A percentile compares a stretch with the other conserved stretches of the same genome.
Conservation (phyloP, 2,797 vertebrate genomes). For the Microctenopoma lineatum region DNA sequence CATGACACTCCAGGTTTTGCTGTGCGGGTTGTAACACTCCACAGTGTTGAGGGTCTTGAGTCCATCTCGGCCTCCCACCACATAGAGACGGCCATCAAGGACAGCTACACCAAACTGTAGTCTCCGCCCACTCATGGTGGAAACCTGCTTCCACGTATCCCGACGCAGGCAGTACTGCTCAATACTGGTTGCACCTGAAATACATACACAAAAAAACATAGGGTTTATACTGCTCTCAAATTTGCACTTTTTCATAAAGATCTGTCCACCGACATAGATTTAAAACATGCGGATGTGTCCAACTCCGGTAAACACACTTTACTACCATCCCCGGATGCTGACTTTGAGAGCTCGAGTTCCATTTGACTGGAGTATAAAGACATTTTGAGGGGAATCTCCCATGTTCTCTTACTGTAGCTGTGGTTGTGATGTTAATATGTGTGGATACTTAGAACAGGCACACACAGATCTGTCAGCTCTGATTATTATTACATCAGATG, state of each 20-base stretch:
- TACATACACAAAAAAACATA: not conserved
- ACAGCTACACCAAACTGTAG: constrained; percentile 96
- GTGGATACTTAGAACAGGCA: no score
- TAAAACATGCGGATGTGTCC: no score
- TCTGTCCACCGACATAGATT: no score
- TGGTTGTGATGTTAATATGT: no score
- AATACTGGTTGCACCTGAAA: constrained; percentile 95
- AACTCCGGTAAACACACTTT: no score
- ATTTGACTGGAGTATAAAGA: no score
- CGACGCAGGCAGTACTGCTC: constrained; percentile 96
- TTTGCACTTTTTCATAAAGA: not conserved
- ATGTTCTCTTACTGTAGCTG: no score
- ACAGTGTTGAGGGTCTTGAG: constrained; percentile 97
- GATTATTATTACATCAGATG: no score
- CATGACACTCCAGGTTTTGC: constrained; percentile 97
- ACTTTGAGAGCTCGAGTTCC: no score
- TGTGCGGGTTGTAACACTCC: constrained; percentile 97
- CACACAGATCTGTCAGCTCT: no score
- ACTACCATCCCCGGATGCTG: no score
- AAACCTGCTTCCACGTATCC: constrained; percentile 95
- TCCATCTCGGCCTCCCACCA: constrained; percentile 96
- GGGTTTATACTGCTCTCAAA: not conserved
- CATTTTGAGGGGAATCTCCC: no score
- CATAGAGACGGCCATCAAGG: constrained; percentile 93
- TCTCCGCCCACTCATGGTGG: constrained; percentile 95